A percentile compares a stretch with the other conserved stretches of the same genome.
phyloP scores from a whole-genome alignment of 2,113 vertebrate genomes.

The Halichoerus grypus region DNA sequence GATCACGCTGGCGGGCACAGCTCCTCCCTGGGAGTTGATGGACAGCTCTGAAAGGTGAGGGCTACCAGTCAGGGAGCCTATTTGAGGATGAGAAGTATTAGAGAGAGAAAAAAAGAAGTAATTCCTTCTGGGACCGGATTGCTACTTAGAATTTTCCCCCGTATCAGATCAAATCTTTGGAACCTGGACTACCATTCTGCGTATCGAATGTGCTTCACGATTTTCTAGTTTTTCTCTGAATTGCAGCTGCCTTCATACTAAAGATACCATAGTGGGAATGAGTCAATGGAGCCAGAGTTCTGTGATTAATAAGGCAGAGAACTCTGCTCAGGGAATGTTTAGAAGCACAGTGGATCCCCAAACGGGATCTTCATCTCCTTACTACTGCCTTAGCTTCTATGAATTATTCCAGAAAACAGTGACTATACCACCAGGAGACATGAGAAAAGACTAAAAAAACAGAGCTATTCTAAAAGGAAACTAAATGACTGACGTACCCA shows the following conservation, averaged over 20 bases:
- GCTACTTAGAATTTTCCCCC: background rate
- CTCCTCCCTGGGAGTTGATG: slow-evolving; percentile 92
- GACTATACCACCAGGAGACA: slow-evolving; percentile 76
- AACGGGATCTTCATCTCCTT: background rate
- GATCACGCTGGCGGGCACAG: slow-evolving; percentile 89
- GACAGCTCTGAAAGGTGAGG: slow-evolving; percentile 93
- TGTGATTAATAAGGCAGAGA: background rate
- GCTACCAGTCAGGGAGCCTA: slow-evolving; percentile 93
- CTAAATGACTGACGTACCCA: slow-evolving; percentile 73
- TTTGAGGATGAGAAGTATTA: slow-evolving; percentile 78
- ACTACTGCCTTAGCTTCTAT: slow-evolving; percentile 69
- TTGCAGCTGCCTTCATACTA: background rate
- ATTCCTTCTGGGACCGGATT: slow-evolving; percentile 58
- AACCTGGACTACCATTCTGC: background rate
- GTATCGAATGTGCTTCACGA: background rate
- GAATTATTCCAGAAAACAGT: slow-evolving; percentile 68
- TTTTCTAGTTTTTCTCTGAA: background rate
- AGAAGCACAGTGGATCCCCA: background rate
- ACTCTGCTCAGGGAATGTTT: slow-evolving; percentile 3
- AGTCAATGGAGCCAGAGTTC: background rate
- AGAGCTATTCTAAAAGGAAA: slow-evolving; percentile 72
- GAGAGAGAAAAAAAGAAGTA: slow-evolving; percentile 69
- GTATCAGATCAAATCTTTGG: background rate
- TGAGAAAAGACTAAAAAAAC: slow-evolving; percentile 64
- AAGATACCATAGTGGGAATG: background rate